A percentile compares a stretch with the other conserved stretches of the same genome.
These are phyloP conservation scores for Homalodisca vitripennis DNA, from an alignment of 1,140 invertebrate genomes.

Conservation along the genomic window DNA sequence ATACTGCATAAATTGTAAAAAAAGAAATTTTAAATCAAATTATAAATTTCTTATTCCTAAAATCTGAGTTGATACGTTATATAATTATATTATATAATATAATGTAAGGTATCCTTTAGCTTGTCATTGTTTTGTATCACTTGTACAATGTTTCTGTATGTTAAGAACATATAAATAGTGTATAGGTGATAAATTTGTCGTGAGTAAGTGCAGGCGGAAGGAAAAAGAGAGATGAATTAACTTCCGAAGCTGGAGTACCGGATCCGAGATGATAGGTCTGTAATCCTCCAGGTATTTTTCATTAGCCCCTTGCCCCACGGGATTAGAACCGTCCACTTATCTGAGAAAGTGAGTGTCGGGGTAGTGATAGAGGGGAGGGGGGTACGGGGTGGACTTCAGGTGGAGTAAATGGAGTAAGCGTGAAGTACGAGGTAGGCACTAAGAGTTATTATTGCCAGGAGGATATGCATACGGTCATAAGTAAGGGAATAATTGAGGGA, in stretches of 20 bases:
- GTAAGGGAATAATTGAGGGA: slow-evolving; percentile 9
- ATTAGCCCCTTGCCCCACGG: slow-evolving; percentile 8
- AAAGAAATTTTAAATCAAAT: too few relatives aligned
- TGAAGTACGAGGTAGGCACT: background rate
- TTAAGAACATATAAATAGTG: too few relatives aligned
- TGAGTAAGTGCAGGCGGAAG: background rate
- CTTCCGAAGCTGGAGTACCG: slow-evolving; percentile 1
- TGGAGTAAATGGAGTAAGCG: background rate
- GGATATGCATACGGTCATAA: slow-evolving; percentile 6
- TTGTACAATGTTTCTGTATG: too few relatives aligned
- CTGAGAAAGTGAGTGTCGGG: too few relatives aligned
- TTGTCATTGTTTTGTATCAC: too few relatives aligned
- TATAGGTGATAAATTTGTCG: too few relatives aligned
- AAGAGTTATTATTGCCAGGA: background rate
- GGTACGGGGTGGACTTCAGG: background rate
- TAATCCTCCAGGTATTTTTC: slow-evolving; percentile 10
- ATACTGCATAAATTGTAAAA: too few relatives aligned
- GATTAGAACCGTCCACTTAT: slow-evolving; percentile 1
- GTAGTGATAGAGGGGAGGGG: background rate
- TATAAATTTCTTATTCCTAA: too few relatives aligned
- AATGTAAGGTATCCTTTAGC: too few relatives aligned
- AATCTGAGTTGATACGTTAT: too few relatives aligned
- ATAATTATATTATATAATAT: too few relatives aligned
- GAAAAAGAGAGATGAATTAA: background rate
- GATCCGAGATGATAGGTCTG: slow-evolving; percentile 8